A percentile compares a stretch with the other conserved stretches of the same genome.
These are phyloP conservation scores for Leptothorax acervorum DNA, from an alignment of 2,888 invertebrate species.

Conservation along the genomic window DNA sequence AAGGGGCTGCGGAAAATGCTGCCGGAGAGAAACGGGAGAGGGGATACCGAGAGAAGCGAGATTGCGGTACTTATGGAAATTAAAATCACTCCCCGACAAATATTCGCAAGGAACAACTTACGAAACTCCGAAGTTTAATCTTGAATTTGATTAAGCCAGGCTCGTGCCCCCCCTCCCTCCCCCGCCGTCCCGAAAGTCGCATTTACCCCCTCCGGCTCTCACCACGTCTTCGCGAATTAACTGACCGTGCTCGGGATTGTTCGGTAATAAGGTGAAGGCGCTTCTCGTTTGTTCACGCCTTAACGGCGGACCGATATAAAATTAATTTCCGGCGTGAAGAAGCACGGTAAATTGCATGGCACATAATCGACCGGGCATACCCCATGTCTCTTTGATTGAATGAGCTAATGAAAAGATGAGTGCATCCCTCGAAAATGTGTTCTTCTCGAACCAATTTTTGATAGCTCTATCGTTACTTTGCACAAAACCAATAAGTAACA, in stretches of 20 bases:
- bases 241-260: conserved; percentile 74
- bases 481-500: not conserved
- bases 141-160: conserved; percentile 78
- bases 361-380: conserved; percentile 18
- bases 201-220: conserved; percentile 32
- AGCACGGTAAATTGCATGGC: conserved; percentile 47
- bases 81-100: conserved; percentile 81
- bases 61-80: conserved; percentile 84
- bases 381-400: not conserved
- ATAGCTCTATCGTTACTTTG: not conserved
- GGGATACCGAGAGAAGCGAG: conserved; percentile 57
- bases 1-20: conserved; percentile 9
- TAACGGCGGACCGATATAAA: conserved; percentile 64
- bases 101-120: conserved; percentile 77
- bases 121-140: conserved; percentile 80
- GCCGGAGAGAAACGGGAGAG: not conserved
- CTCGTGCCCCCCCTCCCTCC: conserved; percentile 46
- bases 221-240: conserved; percentile 69
- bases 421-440: not conserved
- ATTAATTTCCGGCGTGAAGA: conserved; percentile 55
- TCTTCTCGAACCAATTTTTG: not conserved
- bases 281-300: conserved; percentile 45
- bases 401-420: not conserved
- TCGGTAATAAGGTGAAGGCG: conserved; percentile 68
- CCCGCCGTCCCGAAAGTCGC: conserved; percentile 30